Evolutionary conservation across 2,888 invertebrate species (phyloP).

Genomic region (Mycalesis mineus): DNA sequence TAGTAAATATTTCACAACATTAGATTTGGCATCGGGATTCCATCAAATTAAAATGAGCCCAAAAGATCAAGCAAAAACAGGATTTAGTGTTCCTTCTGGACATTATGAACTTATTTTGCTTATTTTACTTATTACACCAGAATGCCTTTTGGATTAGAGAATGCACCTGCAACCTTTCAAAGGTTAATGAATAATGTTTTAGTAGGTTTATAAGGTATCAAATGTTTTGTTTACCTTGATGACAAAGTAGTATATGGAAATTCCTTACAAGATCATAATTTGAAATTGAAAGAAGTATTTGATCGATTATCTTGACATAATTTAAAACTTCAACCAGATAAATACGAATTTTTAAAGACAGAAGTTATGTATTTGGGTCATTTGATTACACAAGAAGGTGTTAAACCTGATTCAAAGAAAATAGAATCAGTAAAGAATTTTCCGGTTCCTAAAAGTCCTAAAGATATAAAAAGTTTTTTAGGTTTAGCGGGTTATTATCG

Average conservation of each 20-base stretch:
- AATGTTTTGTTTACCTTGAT: slow-evolving; percentile 38
- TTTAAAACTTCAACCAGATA: slow-evolving; percentile 10
- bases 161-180: slow-evolving; percentile 15
- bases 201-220: slow-evolving; percentile 31
- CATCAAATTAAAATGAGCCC: slow-evolving; percentile 22
- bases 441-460: neutral
- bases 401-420: slow-evolving; percentile 33
- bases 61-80: neutral
- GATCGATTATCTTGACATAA: too few relatives aligned
- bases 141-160: slow-evolving; percentile 9
- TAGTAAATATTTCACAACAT: slow-evolving; percentile 30
- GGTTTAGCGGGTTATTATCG: neutral
- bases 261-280: slow-evolving; percentile 37
- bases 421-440: slow-evolving; percentile 19
- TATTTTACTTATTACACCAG: too few relatives aligned
- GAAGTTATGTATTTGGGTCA: slow-evolving; percentile 34
- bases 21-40: slow-evolving; percentile 26
- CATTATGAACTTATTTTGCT: too few relatives aligned
- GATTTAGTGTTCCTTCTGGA: neutral
- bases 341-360: slow-evolving; percentile 34
- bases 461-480: neutral
- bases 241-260: slow-evolving; percentile 37
- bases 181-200: slow-evolving; percentile 26
- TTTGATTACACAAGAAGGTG: slow-evolving; percentile 34
- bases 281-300: slow-evolving; percentile 38